These are phyloP conservation scores for Tridacna crocea DNA, from an alignment of 2,888 invertebrate genomes.

Conservation along the genomic window DNA sequence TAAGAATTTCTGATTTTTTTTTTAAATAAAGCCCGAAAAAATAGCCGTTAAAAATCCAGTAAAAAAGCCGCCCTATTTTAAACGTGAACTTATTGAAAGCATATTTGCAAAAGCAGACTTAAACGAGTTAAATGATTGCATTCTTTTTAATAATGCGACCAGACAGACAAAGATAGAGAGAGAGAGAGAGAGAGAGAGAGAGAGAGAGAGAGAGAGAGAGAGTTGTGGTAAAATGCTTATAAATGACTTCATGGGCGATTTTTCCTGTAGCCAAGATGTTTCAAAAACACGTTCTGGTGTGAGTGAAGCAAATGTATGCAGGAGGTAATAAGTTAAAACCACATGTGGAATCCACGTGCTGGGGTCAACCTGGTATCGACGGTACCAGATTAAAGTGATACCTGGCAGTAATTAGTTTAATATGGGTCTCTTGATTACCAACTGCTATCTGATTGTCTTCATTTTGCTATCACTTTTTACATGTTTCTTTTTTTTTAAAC, in stretches of 20 bases:
- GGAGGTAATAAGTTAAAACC: slow-evolving; percentile 9
- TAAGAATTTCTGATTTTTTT: no score
- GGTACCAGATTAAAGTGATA: slow-evolving; percentile 34
- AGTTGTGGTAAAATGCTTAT: no score
- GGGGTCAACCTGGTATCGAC: slow-evolving; percentile 30
- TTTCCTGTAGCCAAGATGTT: not conserved
- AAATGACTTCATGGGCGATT: not conserved
- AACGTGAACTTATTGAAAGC: no score
- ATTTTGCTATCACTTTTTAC: not conserved
- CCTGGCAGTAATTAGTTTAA: slow-evolving; percentile 29
- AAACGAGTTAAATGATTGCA: no score
- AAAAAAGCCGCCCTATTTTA: no score
- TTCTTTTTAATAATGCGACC: no score
- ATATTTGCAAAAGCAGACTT: no score
- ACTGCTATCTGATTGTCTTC: not conserved
- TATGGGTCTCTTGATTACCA: not conserved
- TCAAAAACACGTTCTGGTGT: not conserved
- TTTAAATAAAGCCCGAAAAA: no score
- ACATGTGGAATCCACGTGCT: slow-evolving; percentile 41
- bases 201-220: no score
- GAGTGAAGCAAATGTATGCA: not conserved
- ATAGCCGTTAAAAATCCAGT: no score
- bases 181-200: no score
- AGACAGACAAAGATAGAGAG: no score
- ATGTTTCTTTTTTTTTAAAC: not conserved